phyloP scores from a whole-genome alignment of 2,888 invertebrate genomes.

The Dione vanillae region DNA sequence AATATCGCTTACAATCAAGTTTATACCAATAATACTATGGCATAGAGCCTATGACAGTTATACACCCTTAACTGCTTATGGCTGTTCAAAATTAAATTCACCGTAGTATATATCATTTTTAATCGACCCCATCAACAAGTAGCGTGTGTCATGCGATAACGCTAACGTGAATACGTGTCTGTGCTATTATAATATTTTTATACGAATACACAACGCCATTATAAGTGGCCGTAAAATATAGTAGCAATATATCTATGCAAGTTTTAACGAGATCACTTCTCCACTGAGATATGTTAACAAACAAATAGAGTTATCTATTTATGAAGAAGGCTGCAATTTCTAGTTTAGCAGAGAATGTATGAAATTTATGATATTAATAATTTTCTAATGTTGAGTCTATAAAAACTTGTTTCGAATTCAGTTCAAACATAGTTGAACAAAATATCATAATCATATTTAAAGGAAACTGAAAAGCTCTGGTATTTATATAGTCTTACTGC shows the following conservation, averaged over 20 bases:
- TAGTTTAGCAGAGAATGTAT: not conserved
- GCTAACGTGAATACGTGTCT: constrained; percentile 8
- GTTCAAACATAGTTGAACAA: not conserved
- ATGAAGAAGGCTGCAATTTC: not conserved
- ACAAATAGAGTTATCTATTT: constrained; percentile 2
- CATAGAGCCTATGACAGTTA: not conserved
- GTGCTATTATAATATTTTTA: constrained; percentile 9
- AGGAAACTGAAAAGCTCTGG: constrained; percentile 3
- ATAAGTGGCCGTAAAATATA: constrained; percentile 12
- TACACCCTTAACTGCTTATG: not conserved
- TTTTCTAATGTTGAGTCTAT: not conserved
- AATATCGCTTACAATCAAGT: too few relatives aligned
- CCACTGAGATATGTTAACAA: constrained; percentile 11
- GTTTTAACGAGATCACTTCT: constrained; percentile 12
- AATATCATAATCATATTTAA: constrained; percentile 27
- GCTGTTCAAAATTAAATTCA: constrained; percentile 5
- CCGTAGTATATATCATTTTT: constrained; percentile 16
- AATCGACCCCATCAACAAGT: constrained; percentile 38
- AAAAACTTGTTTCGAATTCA: constrained; percentile 2
- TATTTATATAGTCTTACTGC: constrained; percentile 18
- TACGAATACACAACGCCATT: constrained; percentile 6
- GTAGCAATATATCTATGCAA: constrained; percentile 14
- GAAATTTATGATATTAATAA: not conserved
- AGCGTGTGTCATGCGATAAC: constrained; percentile 37
- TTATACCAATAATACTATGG: not conserved